Percentiles rank a stretch among this genome's conserved stretches.
Conservation (phyloP, 2,888 invertebrate genomes). For the Erpobdella octoculata region DNA sequence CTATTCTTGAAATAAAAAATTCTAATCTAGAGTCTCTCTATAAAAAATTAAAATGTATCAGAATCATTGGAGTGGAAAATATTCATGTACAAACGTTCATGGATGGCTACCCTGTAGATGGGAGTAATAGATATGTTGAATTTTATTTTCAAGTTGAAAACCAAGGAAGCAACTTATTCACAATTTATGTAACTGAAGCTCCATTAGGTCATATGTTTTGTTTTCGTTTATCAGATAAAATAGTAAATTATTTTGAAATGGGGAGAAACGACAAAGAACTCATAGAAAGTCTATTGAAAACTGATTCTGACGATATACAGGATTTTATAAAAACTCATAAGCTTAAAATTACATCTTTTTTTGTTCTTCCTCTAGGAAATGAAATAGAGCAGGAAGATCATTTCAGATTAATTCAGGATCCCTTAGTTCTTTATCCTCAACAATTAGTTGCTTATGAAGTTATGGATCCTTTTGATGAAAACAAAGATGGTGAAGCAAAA, state of each 20-base stretch:
- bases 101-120: not conserved
- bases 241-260: not conserved
- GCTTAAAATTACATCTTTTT: too few species aligned
- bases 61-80: not conserved
- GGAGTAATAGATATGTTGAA: not conserved
- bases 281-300: not conserved
- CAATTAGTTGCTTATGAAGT: slow-evolving; percentile 10
- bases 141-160: not conserved
- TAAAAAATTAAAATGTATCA: not conserved
- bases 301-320: not conserved
- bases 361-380: not conserved
- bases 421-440: not conserved
- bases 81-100: not conserved
- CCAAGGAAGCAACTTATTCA: not conserved
- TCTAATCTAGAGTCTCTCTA: not conserved
- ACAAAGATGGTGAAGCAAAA: not conserved
- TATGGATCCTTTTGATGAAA: not conserved
- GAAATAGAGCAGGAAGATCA: slow-evolving; percentile 5
- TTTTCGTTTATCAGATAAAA: not conserved
- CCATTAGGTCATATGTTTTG: not conserved
- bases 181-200: not conserved
- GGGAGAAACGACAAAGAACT: not conserved
- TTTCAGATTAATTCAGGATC: slow-evolving; percentile 1
- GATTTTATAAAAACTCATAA: not conserved
- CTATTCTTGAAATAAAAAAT: not conserved